Conservation (phyloP, 2,888 invertebrate genomes). For the Sphaerophoria rueppellii region DNA sequence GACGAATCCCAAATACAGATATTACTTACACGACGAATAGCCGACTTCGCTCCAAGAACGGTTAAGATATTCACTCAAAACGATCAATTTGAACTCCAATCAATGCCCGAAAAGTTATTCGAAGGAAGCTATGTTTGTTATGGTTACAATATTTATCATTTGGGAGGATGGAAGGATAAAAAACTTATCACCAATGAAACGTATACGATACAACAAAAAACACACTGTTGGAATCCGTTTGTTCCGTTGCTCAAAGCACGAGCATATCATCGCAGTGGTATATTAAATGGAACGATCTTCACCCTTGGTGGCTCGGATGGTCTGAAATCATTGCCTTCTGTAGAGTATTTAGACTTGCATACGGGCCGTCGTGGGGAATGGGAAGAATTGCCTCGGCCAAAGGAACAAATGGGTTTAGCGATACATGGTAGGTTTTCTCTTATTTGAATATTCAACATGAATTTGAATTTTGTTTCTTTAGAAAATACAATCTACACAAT, state of each 20-base stretch:
- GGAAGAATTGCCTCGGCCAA: slow-evolving; percentile 41
- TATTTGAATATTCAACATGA: neutral
- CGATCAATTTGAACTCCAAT: slow-evolving; percentile 18
- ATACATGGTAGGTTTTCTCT: slow-evolving; percentile 29
- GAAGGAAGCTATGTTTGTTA: slow-evolving; percentile 57
- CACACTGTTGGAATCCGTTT: slow-evolving; percentile 65
- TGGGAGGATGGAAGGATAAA: slow-evolving; percentile 67
- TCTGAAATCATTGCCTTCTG: slow-evolving; percentile 38
- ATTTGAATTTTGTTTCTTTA: neutral
- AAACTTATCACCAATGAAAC: slow-evolving; percentile 27
- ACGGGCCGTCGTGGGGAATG: slow-evolving; percentile 32
- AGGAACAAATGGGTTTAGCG: slow-evolving; percentile 65
- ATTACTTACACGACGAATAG: slow-evolving; percentile 49
- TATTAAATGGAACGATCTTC: slow-evolving; percentile 54
- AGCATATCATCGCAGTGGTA: slow-evolving; percentile 69
- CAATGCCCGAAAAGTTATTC: slow-evolving; percentile 35
- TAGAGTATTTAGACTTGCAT: slow-evolving; percentile 63
- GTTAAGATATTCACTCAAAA: slow-evolving; percentile 35
- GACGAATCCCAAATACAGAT: slow-evolving; percentile 42
- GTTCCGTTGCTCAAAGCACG: slow-evolving; percentile 62
- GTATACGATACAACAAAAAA: slow-evolving; percentile 55
- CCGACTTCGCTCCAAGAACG: slow-evolving; percentile 37
- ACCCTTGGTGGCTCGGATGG: slow-evolving; percentile 64
- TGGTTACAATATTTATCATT: slow-evolving; percentile 63
- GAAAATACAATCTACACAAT: slow-evolving; percentile 62